Conservation (phyloP, 2,888 invertebrate genomes). For the Dryococelus australis region DNA sequence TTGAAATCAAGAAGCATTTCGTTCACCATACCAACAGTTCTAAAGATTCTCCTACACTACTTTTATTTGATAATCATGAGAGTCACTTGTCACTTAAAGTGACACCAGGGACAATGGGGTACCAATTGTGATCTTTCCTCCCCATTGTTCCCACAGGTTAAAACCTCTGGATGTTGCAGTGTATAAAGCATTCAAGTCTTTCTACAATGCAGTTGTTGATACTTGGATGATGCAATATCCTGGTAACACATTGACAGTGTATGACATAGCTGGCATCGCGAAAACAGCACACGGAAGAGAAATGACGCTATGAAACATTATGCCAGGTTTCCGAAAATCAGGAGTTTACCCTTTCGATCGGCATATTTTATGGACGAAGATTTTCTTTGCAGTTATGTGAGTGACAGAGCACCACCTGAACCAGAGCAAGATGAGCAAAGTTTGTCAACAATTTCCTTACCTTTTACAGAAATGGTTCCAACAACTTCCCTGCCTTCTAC, state of each 20-base stretch:
- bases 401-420: conserved; percentile 43
- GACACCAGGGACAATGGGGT: conserved; percentile 55
- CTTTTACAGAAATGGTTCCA: not conserved
- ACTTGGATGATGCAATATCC: conserved; percentile 52
- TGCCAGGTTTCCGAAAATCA: conserved; percentile 40
- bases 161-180: conserved; percentile 49
- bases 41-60: conserved; percentile 50
- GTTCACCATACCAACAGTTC: conserved; percentile 50
- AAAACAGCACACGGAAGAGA: conserved; percentile 52
- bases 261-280: conserved; percentile 55
- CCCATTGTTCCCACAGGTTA: conserved; percentile 54
- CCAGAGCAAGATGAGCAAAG: not conserved
- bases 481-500: not conserved
- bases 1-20: conserved; percentile 55
- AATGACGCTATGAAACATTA: conserved; percentile 54
- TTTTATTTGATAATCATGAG: conserved; percentile 54
- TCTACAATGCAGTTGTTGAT: conserved; percentile 53
- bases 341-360: conserved; percentile 53
- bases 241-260: conserved; percentile 52
- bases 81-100: conserved; percentile 50
- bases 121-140: conserved; percentile 55
- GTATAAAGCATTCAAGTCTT: conserved; percentile 51
- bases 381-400: conserved; percentile 49
- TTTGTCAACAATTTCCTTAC: not conserved
- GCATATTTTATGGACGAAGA: conserved; percentile 51